Conservation (phyloP, 2,113 vertebrate species). For the Vireo altiloquus region DNA sequence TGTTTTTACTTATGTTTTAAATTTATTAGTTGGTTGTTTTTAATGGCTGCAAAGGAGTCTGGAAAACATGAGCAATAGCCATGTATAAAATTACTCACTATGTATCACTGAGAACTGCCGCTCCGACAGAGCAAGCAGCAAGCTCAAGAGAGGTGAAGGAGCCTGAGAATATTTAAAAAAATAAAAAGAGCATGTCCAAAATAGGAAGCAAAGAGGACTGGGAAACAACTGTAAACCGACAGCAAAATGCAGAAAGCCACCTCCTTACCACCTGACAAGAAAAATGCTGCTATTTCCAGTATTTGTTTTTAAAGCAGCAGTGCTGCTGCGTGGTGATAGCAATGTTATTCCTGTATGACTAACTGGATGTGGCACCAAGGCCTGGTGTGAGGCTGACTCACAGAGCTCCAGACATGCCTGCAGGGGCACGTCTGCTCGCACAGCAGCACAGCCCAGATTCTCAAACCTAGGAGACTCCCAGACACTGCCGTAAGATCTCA, state of each 20-base stretch:
- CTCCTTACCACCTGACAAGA: neutral
- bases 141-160: constrained; percentile 16
- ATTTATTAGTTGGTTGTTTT: neutral
- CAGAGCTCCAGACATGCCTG: constrained; percentile 12
- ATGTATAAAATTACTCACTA: constrained; percentile 1
- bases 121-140: neutral
- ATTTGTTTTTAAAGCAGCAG: neutral
- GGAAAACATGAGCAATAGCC: constrained; percentile 18
- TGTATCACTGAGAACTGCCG: neutral
- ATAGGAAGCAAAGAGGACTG: neutral
- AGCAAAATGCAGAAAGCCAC: neutral
- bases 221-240: neutral
- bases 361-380: neutral
- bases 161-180: neutral
- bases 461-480: neutral
- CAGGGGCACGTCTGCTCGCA: neutral
- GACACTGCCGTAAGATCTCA: neutral
- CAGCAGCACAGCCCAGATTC: neutral
- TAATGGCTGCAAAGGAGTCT: neutral
- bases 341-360: neutral
- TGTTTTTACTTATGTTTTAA: neutral
- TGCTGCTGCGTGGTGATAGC: neutral
- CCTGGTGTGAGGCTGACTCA: constrained; percentile 16
- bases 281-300: neutral
- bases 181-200: neutral